Base-by-base conservation (phyloP, 2,113 vertebrate genomes). In the Cyprinodon brontotheroides region DNA sequence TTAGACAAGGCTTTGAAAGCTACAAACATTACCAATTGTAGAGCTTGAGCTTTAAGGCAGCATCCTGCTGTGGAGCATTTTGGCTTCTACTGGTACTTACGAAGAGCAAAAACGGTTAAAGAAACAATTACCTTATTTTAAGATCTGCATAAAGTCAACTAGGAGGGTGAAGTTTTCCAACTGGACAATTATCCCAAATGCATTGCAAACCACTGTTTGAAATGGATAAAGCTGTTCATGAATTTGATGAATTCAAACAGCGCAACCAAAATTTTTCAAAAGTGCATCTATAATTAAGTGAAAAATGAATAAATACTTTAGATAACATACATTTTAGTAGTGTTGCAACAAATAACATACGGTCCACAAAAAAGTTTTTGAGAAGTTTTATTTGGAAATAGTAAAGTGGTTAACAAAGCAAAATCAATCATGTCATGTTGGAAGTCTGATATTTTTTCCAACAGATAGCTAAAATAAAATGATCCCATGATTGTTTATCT, bases 381-480 rank as follows among this genome's bases (percentile, higher is more conserved):
- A 75, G 86, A 75, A 69, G 41, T 20, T 90, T 91, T 91, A 92
- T 90, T 92, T 81, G 88, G 66, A 57, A 83, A 85, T 82, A 77
- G 39, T 74, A 63, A 79, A 63, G 37, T 60, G 65, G 0, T 72
- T 65, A 70, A 73, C 36, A 75, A 74, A 77, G 76, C 8, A 67
- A 29, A 43, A n/a, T 8, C 75, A 48, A 62, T 76, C 38, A 38
- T 41, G 17, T 43, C 65, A 76, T 3, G 78, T 43, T 72, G n/a
- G 60, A 65, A 73, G 61, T 60, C n/a, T 65, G 61, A 74, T 40
- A 53, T 73, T n/a, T 38, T 43, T 78, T 69, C 62, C 4, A 62
- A 11, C 62, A 75, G 57, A 63, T 14, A 79, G 69, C 15, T 63
- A 47, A 53, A 77, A 68, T 14, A 47, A 37, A 37, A 37, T 37